Evolutionary conservation across 1,140 invertebrate species (phyloP), one percentile per base, ranked within the genome.

Genomic region (Phenacoccus solenopsis): DNA sequence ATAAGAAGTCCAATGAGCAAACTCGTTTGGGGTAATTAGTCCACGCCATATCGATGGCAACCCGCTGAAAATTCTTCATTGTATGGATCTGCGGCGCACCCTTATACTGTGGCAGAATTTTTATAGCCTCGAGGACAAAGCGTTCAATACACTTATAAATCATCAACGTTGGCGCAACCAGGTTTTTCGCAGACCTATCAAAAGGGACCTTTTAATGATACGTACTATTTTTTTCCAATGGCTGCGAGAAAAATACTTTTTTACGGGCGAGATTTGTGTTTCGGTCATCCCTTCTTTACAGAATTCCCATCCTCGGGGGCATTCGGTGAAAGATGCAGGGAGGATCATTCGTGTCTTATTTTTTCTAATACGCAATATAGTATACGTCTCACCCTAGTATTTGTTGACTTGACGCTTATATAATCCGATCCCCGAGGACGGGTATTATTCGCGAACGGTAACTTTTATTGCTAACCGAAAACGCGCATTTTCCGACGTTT

Each of bases 181-280:
- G n/a, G n/a, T n/a, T n/a, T n/a, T n/a, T n/a, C n/a, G n/a, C n/a
- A 16, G 38, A 5, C 38, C 5, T 32, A 49, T 49, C 38, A 49
- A 49, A 49, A 49, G 38, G 38, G 38, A 49, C 38, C 38, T 49
- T 49, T 49, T 49, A 49, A 49, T 49, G 38, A 49, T 49, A n/a
- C 38, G 38, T n/a, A n/a, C 38, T n/a, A n/a, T n/a, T n/a, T n/a
- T 49, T 49, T n/a, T 32, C 30, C 30, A n/a, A n/a, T n/a, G 30
- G 30, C 38, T n/a, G 16, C 38, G 16, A 2, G 16, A 49, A 16
- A 49, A n/a, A 49, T 49, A 16, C 16, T 49, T 49, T 49, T 16
- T 16, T 49, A 49, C 38, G 16, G 3, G 5, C 20, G 13, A 16
- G 12, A n/a, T n/a, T n/a, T 9, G 5, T n/a, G 38, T 49, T 16